Conservation (phyloP, 2,113 vertebrate genomes). For the Natator depressus region DNA sequence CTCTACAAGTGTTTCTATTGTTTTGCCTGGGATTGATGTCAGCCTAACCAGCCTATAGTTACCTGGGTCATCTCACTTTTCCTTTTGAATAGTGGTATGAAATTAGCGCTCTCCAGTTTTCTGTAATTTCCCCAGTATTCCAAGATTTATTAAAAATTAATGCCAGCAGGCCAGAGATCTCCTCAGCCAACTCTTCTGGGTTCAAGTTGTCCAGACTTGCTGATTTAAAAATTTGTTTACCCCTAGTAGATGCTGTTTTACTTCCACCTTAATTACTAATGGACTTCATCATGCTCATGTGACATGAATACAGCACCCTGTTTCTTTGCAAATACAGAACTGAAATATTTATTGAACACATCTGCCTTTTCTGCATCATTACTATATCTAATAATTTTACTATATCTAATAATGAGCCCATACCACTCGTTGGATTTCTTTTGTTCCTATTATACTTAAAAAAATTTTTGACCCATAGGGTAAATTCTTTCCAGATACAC, state of each 20-base stretch:
- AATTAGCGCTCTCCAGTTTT: no score
- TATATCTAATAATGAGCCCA: background rate
- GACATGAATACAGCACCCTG: background rate
- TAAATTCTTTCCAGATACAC: slow-evolving; percentile 12
- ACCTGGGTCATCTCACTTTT: no score
- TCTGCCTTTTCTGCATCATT: background rate
- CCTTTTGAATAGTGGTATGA: no score
- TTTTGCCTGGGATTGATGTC: no score
- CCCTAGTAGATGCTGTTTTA: no score
- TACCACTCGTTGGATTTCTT: background rate
- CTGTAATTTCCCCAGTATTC: background rate
- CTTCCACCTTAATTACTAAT: background rate
- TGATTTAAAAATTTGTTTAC: no score
- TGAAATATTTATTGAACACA: background rate
- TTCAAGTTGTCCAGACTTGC: no score
- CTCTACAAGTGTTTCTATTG: no score
- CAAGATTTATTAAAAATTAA: background rate
- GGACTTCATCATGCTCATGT: background rate
- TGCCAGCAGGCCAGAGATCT: background rate
- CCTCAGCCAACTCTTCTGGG: no score
- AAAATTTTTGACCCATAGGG: background rate
- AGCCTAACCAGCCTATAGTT: no score
- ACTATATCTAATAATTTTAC: background rate
- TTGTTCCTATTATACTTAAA: background rate
- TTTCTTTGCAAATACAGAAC: background rate